Conservation (phyloP, 1,140 invertebrate species). For the Drosophila saltans region DNA sequence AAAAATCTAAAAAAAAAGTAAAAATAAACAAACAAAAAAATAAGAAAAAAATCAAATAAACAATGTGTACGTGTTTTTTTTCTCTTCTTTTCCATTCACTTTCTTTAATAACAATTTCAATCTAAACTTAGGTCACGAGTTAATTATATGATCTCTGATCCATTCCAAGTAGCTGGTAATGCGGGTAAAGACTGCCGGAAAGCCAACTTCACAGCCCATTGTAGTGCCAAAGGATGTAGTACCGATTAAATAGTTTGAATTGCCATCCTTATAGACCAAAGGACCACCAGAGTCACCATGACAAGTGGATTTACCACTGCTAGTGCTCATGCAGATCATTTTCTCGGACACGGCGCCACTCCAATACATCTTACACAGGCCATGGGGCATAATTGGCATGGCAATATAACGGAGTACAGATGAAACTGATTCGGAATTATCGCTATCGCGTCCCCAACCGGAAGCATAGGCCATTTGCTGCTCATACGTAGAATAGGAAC, state of each 20-base stretch:
- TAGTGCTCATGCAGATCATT: slow-evolving; percentile 63
- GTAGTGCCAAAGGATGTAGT: slow-evolving; percentile 84
- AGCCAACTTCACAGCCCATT: slow-evolving; percentile 83
- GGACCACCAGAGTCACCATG: slow-evolving; percentile 80
- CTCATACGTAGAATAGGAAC: slow-evolving; percentile 38
- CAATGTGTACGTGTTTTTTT: slow-evolving; percentile 14
- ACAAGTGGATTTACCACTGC: slow-evolving; percentile 60
- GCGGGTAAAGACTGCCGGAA: slow-evolving; percentile 84
- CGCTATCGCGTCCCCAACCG: slow-evolving; percentile 55
- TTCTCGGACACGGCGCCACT: slow-evolving; percentile 54
- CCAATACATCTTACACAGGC: slow-evolving; percentile 50
- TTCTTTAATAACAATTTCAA: too few relatives aligned
- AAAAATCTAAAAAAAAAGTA: slow-evolving; percentile 36
- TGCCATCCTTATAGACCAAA: slow-evolving; percentile 54
- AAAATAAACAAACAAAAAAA: slow-evolving; percentile 72
- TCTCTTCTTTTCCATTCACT: background rate
- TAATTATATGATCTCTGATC: slow-evolving; percentile 67
- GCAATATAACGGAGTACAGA: slow-evolving; percentile 38
- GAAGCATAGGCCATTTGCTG: slow-evolving; percentile 36
- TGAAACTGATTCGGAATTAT: slow-evolving; percentile 26
- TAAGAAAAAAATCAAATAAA: slow-evolving; percentile 58
- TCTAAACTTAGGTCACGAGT: background rate
- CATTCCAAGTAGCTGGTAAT: slow-evolving; percentile 84
- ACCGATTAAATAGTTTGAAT: slow-evolving; percentile 81
- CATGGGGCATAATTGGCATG: slow-evolving; percentile 50